phyloP scores from a whole-genome alignment of 1,140 invertebrate genomes.

The Oryctes rhinoceros region DNA sequence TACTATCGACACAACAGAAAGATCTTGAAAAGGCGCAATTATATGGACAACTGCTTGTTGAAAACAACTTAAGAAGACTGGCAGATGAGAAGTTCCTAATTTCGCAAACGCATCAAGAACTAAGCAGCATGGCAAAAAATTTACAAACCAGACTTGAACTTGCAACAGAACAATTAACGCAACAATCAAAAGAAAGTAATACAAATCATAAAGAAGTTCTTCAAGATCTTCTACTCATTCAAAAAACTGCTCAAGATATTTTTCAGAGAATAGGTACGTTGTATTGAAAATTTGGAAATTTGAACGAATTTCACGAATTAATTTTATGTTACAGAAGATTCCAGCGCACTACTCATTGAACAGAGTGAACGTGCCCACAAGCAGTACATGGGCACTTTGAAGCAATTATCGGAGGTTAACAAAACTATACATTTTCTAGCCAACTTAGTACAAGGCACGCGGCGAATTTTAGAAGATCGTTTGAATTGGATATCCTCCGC shows the following conservation, averaged over 20 bases:
- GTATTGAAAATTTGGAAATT: not conserved
- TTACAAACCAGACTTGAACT: constrained; percentile 68
- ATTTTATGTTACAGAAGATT: constrained; percentile 59
- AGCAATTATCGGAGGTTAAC: constrained; percentile 71
- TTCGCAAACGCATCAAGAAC: constrained; percentile 66
- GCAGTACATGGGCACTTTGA: constrained; percentile 67
- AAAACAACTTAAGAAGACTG: constrained; percentile 67
- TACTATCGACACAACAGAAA: constrained; percentile 66
- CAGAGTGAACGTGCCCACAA: constrained; percentile 65
- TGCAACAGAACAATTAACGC: constrained; percentile 63
- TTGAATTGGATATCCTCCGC: constrained; percentile 67
- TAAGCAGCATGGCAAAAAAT: constrained; percentile 66
- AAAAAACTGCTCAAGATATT: constrained; percentile 65
- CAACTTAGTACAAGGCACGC: constrained; percentile 64
- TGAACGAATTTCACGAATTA: not conserved
- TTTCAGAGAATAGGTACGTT: constrained; percentile 66
- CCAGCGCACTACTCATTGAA: constrained; percentile 64
- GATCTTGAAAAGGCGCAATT: constrained; percentile 65
- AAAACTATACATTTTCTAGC: constrained; percentile 66
- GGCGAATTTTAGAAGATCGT: constrained; percentile 64
- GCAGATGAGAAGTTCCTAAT: constrained; percentile 70
- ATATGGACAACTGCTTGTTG: constrained; percentile 63
- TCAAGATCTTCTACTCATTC: constrained; percentile 66
- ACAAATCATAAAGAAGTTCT: constrained; percentile 67
- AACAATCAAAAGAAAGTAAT: constrained; percentile 62